Percentiles rank a stretch among this genome's conserved stretches.
Conservation (phyloP, 2,888 invertebrate species). For the Latrodectus elegans region DNA sequence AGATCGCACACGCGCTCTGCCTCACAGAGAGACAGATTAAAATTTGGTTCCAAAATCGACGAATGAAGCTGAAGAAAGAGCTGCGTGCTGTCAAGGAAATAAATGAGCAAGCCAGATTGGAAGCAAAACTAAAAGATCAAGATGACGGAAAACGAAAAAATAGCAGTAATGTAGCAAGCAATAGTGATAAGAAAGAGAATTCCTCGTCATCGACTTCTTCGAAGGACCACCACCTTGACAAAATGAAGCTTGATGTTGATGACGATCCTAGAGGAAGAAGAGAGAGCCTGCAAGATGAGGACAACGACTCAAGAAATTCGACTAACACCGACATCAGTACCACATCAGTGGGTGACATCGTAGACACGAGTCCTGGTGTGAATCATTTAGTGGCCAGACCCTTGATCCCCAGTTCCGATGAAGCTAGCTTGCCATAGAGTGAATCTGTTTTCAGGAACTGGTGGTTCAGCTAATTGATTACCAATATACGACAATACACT, state of each 20-base stretch:
- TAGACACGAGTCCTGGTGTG: constrained; percentile 60
- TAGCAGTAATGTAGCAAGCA: constrained; percentile 31
- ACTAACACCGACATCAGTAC: constrained; percentile 68
- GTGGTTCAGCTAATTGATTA: constrained; percentile 46
- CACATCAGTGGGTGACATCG: constrained; percentile 67
- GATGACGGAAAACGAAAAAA: constrained; percentile 61
- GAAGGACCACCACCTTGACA: constrained; percentile 58
- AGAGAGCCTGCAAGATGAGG: constrained; percentile 60
- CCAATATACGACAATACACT: constrained; percentile 62
- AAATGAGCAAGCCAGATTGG: constrained; percentile 68
- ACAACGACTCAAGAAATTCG: constrained; percentile 67
- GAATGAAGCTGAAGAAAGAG: constrained; percentile 98
- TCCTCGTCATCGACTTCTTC: constrained; percentile 37
- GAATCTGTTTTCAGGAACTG: constrained; percentile 3
- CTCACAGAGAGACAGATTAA: constrained; percentile 97
- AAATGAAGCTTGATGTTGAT: constrained; percentile 54
- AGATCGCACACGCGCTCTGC: constrained; percentile 96
- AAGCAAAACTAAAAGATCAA: constrained; percentile 69
- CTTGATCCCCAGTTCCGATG: constrained; percentile 65
- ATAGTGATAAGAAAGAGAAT: constrained; percentile 54
- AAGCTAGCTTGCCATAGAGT: constrained; percentile 62
- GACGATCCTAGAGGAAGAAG: constrained; percentile 52
- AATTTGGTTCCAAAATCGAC: constrained; percentile 92
- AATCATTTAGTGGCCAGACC: constrained; percentile 62
- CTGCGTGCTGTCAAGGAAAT: constrained; percentile 90